Conservation (phyloP, 2,113 vertebrate species). For the Myotis lucifugus region DNA sequence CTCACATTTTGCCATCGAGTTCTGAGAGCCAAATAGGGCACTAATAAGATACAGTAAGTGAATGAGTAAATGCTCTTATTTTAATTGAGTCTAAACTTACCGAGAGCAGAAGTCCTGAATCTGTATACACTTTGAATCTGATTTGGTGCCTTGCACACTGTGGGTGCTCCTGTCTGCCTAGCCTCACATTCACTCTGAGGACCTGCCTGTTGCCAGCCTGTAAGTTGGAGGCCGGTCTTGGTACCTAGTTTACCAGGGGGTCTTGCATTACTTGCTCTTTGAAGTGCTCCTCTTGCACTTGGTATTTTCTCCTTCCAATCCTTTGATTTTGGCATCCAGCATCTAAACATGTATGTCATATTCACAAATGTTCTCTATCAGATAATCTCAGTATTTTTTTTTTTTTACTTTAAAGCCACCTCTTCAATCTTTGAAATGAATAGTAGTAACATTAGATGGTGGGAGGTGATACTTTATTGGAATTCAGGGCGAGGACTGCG, state of each 20-base stretch:
- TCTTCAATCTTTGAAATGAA: conserved; percentile 1
- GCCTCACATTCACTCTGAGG: neutral
- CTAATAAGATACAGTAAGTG: neutral
- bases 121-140: neutral
- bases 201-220: neutral
- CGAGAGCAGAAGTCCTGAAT: neutral
- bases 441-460: neutral
- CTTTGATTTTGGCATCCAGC: neutral
- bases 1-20: neutral
- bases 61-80: neutral
- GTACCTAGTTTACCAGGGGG: neutral
- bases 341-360: neutral
- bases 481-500: neutral
- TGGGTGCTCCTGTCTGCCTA: neutral
- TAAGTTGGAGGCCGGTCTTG: neutral
- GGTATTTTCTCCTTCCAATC: neutral
- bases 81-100: neutral
- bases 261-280: neutral
- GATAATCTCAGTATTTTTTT: neutral
- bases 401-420: neutral
- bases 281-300: neutral
- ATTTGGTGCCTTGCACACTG: neutral
- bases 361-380: neutral
- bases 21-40: neutral
- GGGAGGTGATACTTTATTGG: neutral